Conservation (phyloP, 2,113 vertebrate species). For the Urocolius indicus region DNA sequence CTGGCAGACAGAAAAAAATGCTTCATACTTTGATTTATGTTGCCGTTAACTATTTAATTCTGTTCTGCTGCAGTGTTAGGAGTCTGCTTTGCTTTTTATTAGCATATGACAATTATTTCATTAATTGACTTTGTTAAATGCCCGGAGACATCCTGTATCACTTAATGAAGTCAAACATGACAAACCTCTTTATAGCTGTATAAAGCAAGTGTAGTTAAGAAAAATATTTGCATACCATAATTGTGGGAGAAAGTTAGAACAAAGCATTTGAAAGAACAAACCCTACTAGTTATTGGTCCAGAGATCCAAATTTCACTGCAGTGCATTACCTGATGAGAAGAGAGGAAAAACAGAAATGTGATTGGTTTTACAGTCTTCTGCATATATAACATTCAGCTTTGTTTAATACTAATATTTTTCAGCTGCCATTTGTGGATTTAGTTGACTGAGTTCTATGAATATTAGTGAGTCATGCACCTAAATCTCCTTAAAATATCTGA, state of each 20-base stretch:
- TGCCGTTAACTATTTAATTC: background rate
- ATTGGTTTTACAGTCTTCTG: conserved; percentile 22
- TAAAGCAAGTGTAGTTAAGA: conserved; percentile 28
- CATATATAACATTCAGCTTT: conserved; percentile 32
- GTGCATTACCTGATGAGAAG: background rate
- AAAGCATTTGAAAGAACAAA: background rate
- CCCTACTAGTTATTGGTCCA: background rate
- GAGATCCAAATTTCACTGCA: background rate
- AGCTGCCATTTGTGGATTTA: conserved; percentile 22
- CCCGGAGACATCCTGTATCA: background rate
- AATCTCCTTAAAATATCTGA: conserved; percentile 6
- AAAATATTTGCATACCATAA: conserved; percentile 29
- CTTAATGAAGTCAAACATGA: conserved; percentile 34
- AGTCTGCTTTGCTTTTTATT: background rate
- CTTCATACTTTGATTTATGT: background rate
- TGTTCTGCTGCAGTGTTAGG: background rate
- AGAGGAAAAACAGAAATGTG: background rate
- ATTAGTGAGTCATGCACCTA: conserved; percentile 24
- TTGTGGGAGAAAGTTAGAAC: conserved; percentile 7
- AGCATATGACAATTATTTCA: conserved; percentile 2
- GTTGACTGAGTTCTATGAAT: conserved; percentile 29
- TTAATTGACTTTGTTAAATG: conserved; percentile 52
- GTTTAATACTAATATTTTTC: conserved; percentile 39
- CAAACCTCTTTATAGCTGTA: background rate
- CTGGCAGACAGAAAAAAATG: background rate